Conservation (phyloP, 2,113 vertebrate genomes). For the Ceyx margarethae region DNA sequence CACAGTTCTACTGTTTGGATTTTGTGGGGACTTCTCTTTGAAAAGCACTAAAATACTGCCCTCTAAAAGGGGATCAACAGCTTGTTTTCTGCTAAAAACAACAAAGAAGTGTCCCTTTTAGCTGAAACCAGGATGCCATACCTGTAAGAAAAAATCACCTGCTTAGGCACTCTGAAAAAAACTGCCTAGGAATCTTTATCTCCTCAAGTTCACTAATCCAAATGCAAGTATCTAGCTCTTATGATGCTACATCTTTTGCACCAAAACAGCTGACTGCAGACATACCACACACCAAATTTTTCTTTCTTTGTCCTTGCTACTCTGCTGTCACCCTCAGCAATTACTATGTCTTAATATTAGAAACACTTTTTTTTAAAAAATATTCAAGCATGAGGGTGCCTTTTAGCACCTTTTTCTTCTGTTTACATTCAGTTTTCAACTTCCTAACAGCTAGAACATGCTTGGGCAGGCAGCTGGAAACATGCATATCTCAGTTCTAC, state of each 20-base stretch:
- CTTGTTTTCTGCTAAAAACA: background rate
- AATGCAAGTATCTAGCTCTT: background rate
- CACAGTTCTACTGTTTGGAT: background rate
- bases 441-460: background rate
- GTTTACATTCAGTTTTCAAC: background rate
- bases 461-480: background rate
- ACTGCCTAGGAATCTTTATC: background rate
- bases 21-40: background rate
- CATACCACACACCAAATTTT: background rate
- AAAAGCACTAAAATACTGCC: background rate
- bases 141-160: background rate
- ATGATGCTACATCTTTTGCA: background rate
- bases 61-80: background rate
- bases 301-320: background rate
- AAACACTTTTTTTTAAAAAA: background rate
- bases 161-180: background rate
- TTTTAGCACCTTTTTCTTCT: background rate
- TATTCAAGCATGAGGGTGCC: background rate
- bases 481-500: accelerated
- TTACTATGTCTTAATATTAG: background rate
- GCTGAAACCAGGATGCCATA: background rate
- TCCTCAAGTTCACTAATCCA: background rate
- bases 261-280: background rate
- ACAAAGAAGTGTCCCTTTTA: background rate
- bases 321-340: background rate